Percentiles rank a stretch among this genome's conserved stretches.
Evolutionary conservation across 2,888 invertebrate species (phyloP).

Genomic region (Lysandra coridon): DNA sequence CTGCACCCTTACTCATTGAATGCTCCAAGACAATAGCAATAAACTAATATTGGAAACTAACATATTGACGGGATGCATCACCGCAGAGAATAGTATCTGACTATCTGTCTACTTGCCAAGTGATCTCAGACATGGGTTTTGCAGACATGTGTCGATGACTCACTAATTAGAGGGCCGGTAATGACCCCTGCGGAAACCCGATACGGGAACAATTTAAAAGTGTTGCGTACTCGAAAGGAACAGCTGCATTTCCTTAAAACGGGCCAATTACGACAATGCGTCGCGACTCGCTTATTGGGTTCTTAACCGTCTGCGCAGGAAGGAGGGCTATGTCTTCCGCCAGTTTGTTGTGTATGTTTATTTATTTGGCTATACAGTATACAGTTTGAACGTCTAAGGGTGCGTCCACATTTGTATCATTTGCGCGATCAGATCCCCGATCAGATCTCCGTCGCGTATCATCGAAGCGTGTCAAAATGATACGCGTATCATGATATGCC

Average conservation of each 20-base stretch:
- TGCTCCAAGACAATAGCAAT: background rate
- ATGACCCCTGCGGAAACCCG: constrained; percentile 32
- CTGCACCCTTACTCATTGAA: background rate
- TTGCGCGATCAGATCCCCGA: too few relatives aligned
- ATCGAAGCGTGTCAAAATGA: too few relatives aligned
- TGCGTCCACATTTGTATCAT: too few relatives aligned
- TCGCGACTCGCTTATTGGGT: background rate
- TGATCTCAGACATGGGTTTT: constrained; percentile 33
- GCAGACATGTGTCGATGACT: constrained; percentile 35
- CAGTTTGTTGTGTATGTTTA: background rate
- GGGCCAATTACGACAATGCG: background rate
- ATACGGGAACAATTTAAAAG: constrained; percentile 14
- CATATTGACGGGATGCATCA: constrained; percentile 41
- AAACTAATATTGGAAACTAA: background rate
- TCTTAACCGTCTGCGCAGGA: background rate
- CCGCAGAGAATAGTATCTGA: constrained; percentile 42
- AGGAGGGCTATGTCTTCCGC: background rate
- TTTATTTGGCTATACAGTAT: background rate
- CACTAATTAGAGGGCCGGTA: constrained; percentile 30
- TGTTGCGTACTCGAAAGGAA: background rate
- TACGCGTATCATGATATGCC: too few relatives aligned
- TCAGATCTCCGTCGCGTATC: too few relatives aligned
- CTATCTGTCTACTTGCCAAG: constrained; percentile 41
- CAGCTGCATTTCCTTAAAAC: background rate
- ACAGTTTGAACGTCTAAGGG: background rate